phyloP scores from a whole-genome alignment of 2,888 invertebrate species.

The Apodemia mormo region DNA sequence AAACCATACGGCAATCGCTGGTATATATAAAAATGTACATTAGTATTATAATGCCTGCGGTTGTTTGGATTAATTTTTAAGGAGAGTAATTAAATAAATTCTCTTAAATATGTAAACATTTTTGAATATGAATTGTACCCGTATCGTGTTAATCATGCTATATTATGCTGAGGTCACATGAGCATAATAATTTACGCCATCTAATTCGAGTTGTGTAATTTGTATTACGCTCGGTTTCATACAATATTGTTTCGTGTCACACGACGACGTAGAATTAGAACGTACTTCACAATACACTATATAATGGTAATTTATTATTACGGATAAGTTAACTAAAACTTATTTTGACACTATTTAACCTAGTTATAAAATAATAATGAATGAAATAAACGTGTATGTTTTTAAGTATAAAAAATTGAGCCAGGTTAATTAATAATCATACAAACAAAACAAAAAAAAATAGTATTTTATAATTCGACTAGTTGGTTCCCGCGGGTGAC shows the following conservation, averaged over 20 bases:
- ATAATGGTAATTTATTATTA: not conserved
- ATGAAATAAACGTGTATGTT: too few species aligned
- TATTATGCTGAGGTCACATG: constrained; percentile 1
- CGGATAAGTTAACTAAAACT: not conserved
- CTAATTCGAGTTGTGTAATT: not conserved
- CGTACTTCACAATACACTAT: not conserved
- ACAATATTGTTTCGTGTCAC: constrained; percentile 4
- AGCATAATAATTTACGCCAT: not conserved
- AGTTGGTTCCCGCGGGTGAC: too few species aligned
- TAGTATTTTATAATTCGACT: too few species aligned
- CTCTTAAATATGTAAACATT: not conserved
- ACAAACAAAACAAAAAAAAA: too few species aligned
- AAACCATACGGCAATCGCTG: too few species aligned
- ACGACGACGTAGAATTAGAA: constrained; percentile 2
- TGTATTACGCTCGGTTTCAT: constrained; percentile 3
- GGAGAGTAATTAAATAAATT: not conserved
- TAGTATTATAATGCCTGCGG: too few species aligned
- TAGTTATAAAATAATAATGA: too few species aligned
- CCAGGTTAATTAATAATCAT: too few species aligned
- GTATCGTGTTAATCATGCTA: not conserved
- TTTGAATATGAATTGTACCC: not conserved
- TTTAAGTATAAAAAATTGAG: too few species aligned
- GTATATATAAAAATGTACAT: too few species aligned
- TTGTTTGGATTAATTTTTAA: too few species aligned
- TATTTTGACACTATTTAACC: too few species aligned